Conservation (phyloP, 2,113 vertebrate genomes). For the Mesoclemmys tuberculata region DNA sequence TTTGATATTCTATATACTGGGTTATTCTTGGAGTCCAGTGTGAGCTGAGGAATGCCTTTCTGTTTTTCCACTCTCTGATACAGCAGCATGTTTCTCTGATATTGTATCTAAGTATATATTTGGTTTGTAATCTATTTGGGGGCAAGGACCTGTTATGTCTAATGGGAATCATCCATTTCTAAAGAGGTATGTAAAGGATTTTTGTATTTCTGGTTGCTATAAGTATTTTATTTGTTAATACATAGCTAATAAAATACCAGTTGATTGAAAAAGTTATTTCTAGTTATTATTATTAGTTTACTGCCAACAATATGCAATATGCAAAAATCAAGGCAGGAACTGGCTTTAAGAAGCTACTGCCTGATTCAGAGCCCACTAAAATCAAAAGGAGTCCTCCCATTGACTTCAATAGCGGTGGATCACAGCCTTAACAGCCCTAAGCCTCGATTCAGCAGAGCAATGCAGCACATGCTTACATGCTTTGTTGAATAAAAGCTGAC, state of each 20-base stretch:
- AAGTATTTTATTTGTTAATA: not conserved
- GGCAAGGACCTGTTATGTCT: not conserved
- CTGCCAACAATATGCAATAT: not conserved
- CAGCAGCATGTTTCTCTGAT: not conserved
- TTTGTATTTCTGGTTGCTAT: not conserved
- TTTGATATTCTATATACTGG: not conserved
- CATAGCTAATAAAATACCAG: constrained; percentile 22
- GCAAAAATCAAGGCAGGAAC: not conserved
- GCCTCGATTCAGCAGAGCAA: not conserved
- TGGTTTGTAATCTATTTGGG: not conserved
- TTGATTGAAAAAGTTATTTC: not conserved
- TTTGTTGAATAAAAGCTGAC: not conserved
- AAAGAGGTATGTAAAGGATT: not conserved
- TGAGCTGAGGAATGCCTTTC: not conserved
- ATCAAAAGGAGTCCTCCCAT: not conserved
- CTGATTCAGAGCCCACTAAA: not conserved
- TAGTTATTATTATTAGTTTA: accelerated
- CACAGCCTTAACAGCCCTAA: not conserved
- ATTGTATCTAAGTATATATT: not conserved
- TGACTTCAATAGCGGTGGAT: accelerated
- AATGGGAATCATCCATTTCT: not conserved
- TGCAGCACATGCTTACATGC: not conserved
- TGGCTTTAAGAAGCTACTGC: not conserved
- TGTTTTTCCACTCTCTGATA: not conserved
- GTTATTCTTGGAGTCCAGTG: not conserved